Evolutionary conservation across 2,797 vertebrate genomes (phyloP).

Genomic region (Onychomys torridus): DNA sequence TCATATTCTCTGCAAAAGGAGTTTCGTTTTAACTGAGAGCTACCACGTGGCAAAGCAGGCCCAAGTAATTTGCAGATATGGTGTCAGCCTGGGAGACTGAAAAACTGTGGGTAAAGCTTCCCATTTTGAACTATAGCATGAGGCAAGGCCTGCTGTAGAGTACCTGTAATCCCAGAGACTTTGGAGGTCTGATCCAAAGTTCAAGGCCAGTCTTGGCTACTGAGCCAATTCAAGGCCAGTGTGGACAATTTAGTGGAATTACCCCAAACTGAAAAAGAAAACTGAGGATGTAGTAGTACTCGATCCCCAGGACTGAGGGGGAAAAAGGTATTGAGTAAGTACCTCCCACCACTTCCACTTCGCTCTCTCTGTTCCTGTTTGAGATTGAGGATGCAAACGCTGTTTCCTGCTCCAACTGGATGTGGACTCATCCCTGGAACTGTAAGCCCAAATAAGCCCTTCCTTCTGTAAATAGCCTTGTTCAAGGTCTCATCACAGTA

Average conservation of each 20-base stretch:
- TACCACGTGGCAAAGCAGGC: neutral
- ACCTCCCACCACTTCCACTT: neutral
- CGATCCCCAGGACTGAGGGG: no score
- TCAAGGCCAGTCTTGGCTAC: neutral
- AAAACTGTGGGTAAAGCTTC: no score
- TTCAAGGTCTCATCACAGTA: neutral
- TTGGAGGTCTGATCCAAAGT: neutral
- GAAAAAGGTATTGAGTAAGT: neutral
- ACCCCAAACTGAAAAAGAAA: neutral
- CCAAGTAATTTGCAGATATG: neutral
- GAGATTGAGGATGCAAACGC: neutral
- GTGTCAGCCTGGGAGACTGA: neutral
- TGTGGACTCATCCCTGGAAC: neutral
- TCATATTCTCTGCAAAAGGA: neutral
- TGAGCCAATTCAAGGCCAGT: neutral
- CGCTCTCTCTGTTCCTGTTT: neutral
- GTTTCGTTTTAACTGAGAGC: rapidly evolving
- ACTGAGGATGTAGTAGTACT: neutral
- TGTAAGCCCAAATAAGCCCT: neutral
- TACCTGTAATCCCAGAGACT: neutral
- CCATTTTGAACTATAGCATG: neutral
- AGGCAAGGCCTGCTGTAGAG: neutral
- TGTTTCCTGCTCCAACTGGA: neutral
- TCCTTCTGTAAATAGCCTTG: neutral
- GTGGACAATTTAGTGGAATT: no score